These are phyloP conservation scores for Caerostris extrusa DNA, from an alignment of 1,140 invertebrate species.

Conservation along the genomic window DNA sequence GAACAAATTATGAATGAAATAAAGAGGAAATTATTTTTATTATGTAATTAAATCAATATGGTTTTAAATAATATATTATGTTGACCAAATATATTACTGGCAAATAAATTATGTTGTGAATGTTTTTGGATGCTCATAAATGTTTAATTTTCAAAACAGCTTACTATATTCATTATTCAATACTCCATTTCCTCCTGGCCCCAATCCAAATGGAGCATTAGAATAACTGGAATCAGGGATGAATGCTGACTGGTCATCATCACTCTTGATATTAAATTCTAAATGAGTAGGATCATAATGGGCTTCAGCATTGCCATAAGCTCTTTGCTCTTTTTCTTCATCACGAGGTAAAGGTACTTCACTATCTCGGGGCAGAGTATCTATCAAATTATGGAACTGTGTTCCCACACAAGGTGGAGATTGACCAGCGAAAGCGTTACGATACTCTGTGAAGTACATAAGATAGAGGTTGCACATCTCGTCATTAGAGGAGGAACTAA, in stretches of 20 bases:
- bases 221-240: background rate
- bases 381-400: constrained; percentile 33
- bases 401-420: constrained; percentile 65
- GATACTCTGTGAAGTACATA: constrained; percentile 85
- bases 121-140: too few species aligned
- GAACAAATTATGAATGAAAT: too few species aligned
- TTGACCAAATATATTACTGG: too few species aligned
- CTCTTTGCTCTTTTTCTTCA: constrained; percentile 72
- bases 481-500: constrained; percentile 84
- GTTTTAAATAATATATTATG: too few species aligned
- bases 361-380: constrained; percentile 69
- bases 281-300: constrained; percentile 10
- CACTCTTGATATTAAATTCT: background rate
- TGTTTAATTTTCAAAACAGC: background rate
- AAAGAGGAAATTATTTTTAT: too few species aligned
- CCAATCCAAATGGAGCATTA: background rate
- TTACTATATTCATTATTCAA: constrained; percentile 74
- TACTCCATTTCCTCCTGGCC: background rate
- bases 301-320: constrained; percentile 12
- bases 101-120: too few species aligned
- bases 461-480: constrained; percentile 89
- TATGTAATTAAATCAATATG: too few species aligned
- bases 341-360: constrained; percentile 72
- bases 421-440: constrained; percentile 46
- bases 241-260: background rate